These are phyloP conservation scores for Yponomeuta plumbellus DNA, from an alignment of 2,888 invertebrate species.

Conservation along the genomic window DNA sequence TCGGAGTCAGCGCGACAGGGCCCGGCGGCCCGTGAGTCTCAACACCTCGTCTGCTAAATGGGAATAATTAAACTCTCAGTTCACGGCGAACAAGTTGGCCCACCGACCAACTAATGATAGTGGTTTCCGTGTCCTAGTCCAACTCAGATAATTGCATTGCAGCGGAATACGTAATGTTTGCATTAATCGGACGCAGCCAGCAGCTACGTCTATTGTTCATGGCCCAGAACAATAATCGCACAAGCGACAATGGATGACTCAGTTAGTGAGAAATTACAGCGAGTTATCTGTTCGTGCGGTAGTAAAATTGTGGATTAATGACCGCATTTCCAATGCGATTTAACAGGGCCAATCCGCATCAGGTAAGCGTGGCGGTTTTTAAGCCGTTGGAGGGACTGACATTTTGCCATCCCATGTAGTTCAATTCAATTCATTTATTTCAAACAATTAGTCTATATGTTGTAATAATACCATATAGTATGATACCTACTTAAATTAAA, in stretches of 20 bases:
- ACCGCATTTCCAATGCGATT: background rate
- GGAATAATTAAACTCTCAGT: background rate
- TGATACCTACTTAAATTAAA: too few species aligned
- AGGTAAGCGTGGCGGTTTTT: too few species aligned
- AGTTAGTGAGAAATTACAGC: background rate
- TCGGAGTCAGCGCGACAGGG: too few species aligned
- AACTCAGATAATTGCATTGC: conserved; percentile 1
- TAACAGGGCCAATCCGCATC: background rate
- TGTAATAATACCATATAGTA: too few species aligned
- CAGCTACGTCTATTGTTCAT: background rate
- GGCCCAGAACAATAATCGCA: conserved; percentile 5
- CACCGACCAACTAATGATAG: background rate
- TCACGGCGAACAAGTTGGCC: background rate
- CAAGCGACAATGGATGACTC: background rate
- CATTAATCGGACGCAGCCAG: conserved; percentile 9
- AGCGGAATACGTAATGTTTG: conserved; percentile 8
- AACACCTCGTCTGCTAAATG: background rate
- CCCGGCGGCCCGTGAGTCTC: too few species aligned
- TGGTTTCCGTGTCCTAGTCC: background rate
- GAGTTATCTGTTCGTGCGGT: background rate
- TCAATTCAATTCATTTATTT: too few species aligned
- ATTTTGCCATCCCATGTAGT: too few species aligned
- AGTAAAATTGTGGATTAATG: background rate
- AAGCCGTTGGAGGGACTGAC: too few species aligned
- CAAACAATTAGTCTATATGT: too few species aligned